A percentile compares a stretch with the other conserved stretches of the same genome.
Conservation (phyloP, 2,888 invertebrate species). For the Lasioglossum malachurum region DNA sequence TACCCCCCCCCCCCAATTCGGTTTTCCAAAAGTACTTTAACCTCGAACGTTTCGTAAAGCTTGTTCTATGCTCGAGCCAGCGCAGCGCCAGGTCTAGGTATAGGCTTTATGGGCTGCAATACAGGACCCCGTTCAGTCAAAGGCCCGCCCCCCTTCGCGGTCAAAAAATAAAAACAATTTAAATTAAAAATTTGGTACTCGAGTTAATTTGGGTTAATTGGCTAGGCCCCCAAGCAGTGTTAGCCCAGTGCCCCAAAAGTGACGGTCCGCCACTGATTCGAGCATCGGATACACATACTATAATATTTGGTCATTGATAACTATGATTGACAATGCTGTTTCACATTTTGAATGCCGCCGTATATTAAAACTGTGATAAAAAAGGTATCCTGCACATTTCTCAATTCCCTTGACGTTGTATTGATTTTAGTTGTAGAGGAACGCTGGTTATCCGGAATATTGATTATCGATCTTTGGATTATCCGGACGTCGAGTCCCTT, state of each 20-base stretch:
- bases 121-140: no score
- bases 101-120: no score
- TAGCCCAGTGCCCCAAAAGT: no score
- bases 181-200: no score
- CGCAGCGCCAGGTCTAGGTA: no score
- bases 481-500: not conserved
- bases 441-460: not conserved
- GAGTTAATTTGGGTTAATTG: no score
- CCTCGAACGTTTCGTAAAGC: not conserved
- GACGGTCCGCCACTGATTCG: no score
- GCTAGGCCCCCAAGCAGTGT: no score
- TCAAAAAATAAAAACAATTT: no score
- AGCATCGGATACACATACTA: not conserved
- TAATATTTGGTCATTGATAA: conserved; percentile 48
- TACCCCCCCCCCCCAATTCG: not conserved
- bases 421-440: conserved; percentile 24
- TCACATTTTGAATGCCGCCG: conserved; percentile 16
- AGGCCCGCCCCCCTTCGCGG: no score
- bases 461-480: conserved; percentile 19
- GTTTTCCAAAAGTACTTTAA: not conserved
- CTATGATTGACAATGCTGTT: not conserved
- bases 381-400: not conserved
- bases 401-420: not conserved
- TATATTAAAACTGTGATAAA: conserved; percentile 45
- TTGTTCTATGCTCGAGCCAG: not conserved